Percentiles rank a stretch among this genome's conserved stretches.
Evolutionary conservation across 53 echinoderm and acorn worm species (phyloP).

Genomic region (Temnopleurus reevesii): DNA sequence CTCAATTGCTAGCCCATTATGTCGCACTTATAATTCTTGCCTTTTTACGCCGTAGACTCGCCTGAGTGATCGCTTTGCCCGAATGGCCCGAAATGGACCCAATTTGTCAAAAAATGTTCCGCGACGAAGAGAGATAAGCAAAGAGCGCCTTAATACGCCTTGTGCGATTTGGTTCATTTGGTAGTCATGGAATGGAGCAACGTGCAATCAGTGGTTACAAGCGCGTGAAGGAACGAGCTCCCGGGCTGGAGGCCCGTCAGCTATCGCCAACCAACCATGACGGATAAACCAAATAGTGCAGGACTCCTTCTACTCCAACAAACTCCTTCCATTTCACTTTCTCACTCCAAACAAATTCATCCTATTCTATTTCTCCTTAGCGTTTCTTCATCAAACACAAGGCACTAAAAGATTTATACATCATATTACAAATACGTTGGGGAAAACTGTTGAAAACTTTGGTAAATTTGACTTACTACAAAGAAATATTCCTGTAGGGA

Average conservation of each 20-base stretch:
- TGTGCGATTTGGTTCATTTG: conserved; percentile 60
- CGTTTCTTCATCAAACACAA: not conserved
- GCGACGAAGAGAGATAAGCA: conserved; percentile 45
- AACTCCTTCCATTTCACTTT: not conserved
- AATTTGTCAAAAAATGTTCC: conserved; percentile 63
- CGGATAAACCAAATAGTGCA: conserved; percentile 52
- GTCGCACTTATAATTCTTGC: conserved; percentile 36
- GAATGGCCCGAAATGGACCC: conserved; percentile 62
- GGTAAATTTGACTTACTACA: conserved; percentile 12
- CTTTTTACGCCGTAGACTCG: conserved; percentile 36
- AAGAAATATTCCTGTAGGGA: not conserved
- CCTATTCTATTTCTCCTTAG: not conserved
- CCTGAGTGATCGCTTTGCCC: conserved; percentile 59
- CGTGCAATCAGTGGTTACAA: conserved; percentile 57
- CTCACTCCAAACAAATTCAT: not conserved
- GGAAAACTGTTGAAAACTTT: not conserved
- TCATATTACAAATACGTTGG: not conserved
- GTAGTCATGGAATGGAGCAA: conserved; percentile 47
- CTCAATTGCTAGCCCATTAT: conserved; percentile 62
- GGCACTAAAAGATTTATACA: not conserved
- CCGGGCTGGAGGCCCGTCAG: conserved; percentile 42
- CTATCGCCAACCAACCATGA: not conserved
- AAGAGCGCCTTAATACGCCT: not conserved
- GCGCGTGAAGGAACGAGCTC: conserved; percentile 57
- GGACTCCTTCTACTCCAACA: not conserved